phyloP scores from a whole-genome alignment of 92 coral and sea anemone species.

The Plumapathes pennacea region DNA sequence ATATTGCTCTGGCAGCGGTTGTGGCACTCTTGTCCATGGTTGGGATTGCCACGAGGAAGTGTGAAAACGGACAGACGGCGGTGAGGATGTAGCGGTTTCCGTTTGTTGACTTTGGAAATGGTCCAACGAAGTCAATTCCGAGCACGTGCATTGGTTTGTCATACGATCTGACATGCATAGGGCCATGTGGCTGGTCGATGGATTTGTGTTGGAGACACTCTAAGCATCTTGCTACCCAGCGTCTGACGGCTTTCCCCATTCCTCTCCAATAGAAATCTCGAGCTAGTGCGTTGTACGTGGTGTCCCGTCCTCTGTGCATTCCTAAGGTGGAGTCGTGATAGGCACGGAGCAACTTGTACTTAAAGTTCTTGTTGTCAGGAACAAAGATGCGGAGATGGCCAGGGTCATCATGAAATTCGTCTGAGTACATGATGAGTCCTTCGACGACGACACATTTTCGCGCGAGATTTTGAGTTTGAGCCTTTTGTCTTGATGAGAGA shows the following conservation, averaged over 20 bases:
- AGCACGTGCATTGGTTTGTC: slow-evolving; percentile 19
- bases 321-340: slow-evolving; percentile 30
- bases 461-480: slow-evolving; percentile 9
- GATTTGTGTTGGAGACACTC: slow-evolving; percentile 24
- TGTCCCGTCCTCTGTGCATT: slow-evolving; percentile 38
- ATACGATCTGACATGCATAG: slow-evolving; percentile 13
- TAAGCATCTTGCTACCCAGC: slow-evolving; percentile 33
- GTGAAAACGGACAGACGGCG: slow-evolving; percentile 9
- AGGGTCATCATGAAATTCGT: slow-evolving; percentile 6
- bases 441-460: slow-evolving; percentile 4
- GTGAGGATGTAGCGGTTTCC: slow-evolving; percentile 7
- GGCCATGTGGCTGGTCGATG: slow-evolving; percentile 14
- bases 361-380: slow-evolving; percentile 16
- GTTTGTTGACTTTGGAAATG: slow-evolving; percentile 15
- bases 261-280: slow-evolving; percentile 38
- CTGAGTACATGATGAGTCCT: slow-evolving; percentile 10
- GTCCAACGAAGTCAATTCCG: slow-evolving; percentile 39
- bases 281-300: slow-evolving; percentile 28
- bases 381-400: slow-evolving; percentile 10
- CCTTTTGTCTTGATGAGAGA: slow-evolving; percentile 2
- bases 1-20: slow-evolving; percentile 35
- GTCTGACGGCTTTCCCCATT: slow-evolving; percentile 22
- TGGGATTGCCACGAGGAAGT: slow-evolving; percentile 34
- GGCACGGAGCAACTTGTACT: slow-evolving; percentile 4
- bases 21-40: slow-evolving; percentile 22